Evolutionary conservation across 2,888 invertebrate species (phyloP).

Genomic region (Petrophora chlorosata): DNA sequence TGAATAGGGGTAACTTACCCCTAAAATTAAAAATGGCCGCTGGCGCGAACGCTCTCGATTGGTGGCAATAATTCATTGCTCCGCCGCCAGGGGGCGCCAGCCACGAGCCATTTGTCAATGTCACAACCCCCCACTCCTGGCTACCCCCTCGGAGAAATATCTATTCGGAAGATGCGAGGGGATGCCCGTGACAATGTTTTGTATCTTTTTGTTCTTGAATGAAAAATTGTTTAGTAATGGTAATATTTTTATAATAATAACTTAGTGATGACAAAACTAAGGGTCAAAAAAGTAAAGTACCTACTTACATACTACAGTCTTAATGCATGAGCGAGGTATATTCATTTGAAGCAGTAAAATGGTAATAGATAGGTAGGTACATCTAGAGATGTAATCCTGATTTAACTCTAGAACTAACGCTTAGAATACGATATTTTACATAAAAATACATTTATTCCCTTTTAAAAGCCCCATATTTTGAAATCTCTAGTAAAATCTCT

Average conservation of each 20-base stretch:
- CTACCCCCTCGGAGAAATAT: slow-evolving; percentile 64
- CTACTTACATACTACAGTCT: no score
- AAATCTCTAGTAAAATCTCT: not conserved
- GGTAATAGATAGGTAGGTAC: no score
- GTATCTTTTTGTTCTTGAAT: slow-evolving; percentile 42
- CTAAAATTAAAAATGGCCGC: slow-evolving; percentile 83
- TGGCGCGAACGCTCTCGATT: slow-evolving; percentile 75
- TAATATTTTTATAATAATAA: slow-evolving; percentile 2
- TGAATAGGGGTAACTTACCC: slow-evolving; percentile 72
- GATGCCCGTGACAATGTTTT: slow-evolving; percentile 62
- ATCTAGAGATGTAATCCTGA: no score
- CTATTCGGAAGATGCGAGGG: slow-evolving; percentile 68
- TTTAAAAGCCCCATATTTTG: no score
- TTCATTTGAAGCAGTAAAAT: no score
- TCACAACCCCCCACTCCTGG: slow-evolving; percentile 54
- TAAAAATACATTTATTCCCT: no score
- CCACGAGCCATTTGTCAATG: slow-evolving; percentile 77
- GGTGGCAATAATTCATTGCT: slow-evolving; percentile 78
- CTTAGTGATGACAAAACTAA: not conserved
- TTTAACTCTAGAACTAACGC: no score
- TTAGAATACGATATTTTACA: no score
- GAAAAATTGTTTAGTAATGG: slow-evolving; percentile 19
- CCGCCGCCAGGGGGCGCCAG: slow-evolving; percentile 69
- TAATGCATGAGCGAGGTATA: no score
- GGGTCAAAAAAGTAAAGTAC: no score